A percentile compares a stretch with the other conserved stretches of the same genome.
Conservation (phyloP, 2,888 invertebrate genomes). For the Caenorhabditis panamensis region DNA sequence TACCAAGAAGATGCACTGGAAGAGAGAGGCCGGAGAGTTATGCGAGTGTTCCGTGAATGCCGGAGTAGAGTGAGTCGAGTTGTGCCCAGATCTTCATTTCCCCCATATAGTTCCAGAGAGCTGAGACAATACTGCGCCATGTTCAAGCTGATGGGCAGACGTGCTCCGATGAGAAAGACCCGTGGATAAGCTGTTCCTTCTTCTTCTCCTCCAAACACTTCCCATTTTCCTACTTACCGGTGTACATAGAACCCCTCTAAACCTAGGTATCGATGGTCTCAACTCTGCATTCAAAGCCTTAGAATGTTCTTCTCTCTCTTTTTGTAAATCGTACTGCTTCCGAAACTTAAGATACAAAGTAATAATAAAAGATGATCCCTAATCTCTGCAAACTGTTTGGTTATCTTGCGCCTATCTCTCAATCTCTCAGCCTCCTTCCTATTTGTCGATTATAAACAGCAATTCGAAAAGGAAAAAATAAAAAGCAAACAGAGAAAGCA, state of each 20-base stretch:
- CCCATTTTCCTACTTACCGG: constrained; percentile 36
- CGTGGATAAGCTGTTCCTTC: constrained; percentile 34
- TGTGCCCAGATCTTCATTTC: constrained; percentile 4
- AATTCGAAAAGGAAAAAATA: constrained; percentile 13
- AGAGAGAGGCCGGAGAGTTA: constrained; percentile 76
- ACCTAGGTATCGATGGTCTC: constrained; percentile 60
- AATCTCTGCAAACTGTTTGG: constrained; percentile 45
- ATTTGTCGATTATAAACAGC: constrained; percentile 22
- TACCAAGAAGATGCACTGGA: constrained; percentile 76
- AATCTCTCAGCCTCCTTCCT: background rate
- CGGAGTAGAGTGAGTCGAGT: constrained; percentile 69
- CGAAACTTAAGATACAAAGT: background rate
- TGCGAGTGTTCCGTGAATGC: constrained; percentile 78
- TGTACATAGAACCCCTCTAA: constrained; percentile 55
- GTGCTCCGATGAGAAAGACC: constrained; percentile 58
- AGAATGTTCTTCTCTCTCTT: constrained; percentile 3
- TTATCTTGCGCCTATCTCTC: constrained; percentile 11
- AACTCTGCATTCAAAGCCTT: constrained; percentile 55
- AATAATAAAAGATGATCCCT: constrained; percentile 28
- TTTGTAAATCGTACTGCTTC: constrained; percentile 5
- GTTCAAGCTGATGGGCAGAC: constrained; percentile 73
- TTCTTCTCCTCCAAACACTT: background rate
- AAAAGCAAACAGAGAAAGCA: constrained; percentile 36
- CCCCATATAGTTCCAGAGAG: constrained; percentile 67
- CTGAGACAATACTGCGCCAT: constrained; percentile 75